phyloP scores from a whole-genome alignment of 2,888 invertebrate genomes.

The Mimas tiliae region DNA sequence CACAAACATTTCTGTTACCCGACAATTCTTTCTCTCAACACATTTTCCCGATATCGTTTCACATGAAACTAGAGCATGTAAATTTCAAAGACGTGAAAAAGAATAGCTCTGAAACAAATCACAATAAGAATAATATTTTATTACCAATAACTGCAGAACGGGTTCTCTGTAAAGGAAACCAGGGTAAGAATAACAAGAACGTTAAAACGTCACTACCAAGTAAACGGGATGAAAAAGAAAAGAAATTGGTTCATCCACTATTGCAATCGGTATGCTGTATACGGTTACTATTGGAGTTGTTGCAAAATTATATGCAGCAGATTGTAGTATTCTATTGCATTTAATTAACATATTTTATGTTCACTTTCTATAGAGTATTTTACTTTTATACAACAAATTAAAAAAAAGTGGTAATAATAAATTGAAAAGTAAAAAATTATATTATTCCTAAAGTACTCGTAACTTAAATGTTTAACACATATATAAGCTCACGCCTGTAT shows the following conservation, averaged over 20 bases:
- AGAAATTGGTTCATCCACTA: background rate
- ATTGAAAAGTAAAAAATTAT: too few species aligned
- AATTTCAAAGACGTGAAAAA: slow-evolving; percentile 7
- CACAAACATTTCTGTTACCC: background rate
- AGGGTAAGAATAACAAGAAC: background rate
- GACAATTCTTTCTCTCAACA: background rate
- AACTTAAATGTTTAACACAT: background rate
- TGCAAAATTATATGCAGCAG: background rate
- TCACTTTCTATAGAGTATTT: too few species aligned
- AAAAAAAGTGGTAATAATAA: too few species aligned
- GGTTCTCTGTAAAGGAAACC: background rate
- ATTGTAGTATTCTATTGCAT: background rate
- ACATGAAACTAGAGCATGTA: slow-evolving; percentile 10
- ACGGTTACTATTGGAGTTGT: background rate
- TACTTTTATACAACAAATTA: too few species aligned
- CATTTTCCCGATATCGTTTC: background rate
- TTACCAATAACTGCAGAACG: slow-evolving; percentile 16
- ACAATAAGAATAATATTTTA: slow-evolving; percentile 6
- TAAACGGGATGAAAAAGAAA: background rate
- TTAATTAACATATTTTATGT: too few species aligned
- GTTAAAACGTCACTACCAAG: slow-evolving; percentile 5
- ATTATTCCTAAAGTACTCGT: too few species aligned
- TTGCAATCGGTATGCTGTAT: background rate
- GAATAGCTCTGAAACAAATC: slow-evolving; percentile 8
- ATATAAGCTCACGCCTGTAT: background rate